These are phyloP conservation scores for Melanotaenia nigrans DNA, from an alignment of 2,797 vertebrate species.

Conservation along the genomic window DNA sequence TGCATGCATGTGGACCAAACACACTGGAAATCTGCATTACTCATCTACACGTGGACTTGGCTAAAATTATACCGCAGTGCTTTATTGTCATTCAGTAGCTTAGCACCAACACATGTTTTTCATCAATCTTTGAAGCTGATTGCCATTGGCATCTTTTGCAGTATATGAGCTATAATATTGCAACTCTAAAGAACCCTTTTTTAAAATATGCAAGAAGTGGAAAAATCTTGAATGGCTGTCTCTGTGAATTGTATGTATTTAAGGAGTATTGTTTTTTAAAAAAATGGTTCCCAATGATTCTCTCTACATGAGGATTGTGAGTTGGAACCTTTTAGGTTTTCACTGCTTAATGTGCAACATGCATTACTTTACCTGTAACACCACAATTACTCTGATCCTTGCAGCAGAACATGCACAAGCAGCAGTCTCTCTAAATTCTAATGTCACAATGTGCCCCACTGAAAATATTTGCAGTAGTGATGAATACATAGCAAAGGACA, in stretches of 20 bases:
- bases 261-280: not conserved
- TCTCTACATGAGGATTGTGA: constrained; percentile 11
- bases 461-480: constrained; percentile 11
- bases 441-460: constrained; percentile 23
- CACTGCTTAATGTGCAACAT: constrained; percentile 43
- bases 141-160: too few relatives aligned
- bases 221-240: too few relatives aligned
- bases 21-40: too few relatives aligned
- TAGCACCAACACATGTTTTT: too few relatives aligned
- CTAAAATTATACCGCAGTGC: too few relatives aligned
- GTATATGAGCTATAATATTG: too few relatives aligned
- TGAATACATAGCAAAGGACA: not conserved
- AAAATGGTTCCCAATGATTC: not conserved
- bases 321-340: constrained; percentile 39
- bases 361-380: constrained; percentile 50
- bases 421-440: constrained; percentile 19
- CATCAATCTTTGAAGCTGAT: too few relatives aligned
- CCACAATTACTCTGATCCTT: constrained; percentile 39
- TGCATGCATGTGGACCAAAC: too few relatives aligned
- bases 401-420: constrained; percentile 6
- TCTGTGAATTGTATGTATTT: not conserved
- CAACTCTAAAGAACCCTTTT: too few relatives aligned
- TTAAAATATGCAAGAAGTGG: too few relatives aligned
- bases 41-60: too few relatives aligned
- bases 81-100: too few relatives aligned